These are phyloP conservation scores for Pocillopora meandrina DNA, from an alignment of 92 coral and sea anemone species.

Conservation along the genomic window DNA sequence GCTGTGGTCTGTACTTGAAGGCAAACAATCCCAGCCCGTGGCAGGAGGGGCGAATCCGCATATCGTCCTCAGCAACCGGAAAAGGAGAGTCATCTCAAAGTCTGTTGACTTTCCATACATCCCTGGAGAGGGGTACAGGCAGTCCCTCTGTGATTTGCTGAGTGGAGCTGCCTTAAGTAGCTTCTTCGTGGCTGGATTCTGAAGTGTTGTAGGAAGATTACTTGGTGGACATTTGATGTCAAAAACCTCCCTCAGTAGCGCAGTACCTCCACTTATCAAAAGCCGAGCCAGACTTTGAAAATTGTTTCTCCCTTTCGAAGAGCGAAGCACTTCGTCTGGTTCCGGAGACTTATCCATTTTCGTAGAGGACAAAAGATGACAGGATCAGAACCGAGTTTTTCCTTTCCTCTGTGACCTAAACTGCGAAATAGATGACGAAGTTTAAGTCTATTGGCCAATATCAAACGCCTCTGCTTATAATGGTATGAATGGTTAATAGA, in stretches of 20 bases:
- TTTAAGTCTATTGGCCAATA: too few species aligned
- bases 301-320: neutral
- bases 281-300: neutral
- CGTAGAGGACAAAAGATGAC: neutral
- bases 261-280: neutral
- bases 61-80: conserved; percentile 21
- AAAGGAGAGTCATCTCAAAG: conserved; percentile 47
- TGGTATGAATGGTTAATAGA: too few species aligned
- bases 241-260: neutral
- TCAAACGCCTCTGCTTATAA: too few species aligned
- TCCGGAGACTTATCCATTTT: neutral
- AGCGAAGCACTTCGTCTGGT: neutral
- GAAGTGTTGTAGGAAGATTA: neutral
- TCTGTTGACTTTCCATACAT: conserved; percentile 27
- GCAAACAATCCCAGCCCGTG: conserved; percentile 56
- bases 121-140: conserved; percentile 56
- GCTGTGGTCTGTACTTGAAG: conserved; percentile 13
- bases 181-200: conserved; percentile 5
- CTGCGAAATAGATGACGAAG: too few species aligned
- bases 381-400: neutral
- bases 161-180: conserved; percentile 12
- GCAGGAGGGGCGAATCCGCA: conserved; percentile 27
- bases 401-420: too few species aligned
- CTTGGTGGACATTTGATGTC: neutral
- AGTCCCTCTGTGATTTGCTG: conserved; percentile 27